Evolutionary conservation across 2,113 vertebrate species (phyloP), one percentile per base, ranked within the genome.

Genomic region (Rynchops niger): DNA sequence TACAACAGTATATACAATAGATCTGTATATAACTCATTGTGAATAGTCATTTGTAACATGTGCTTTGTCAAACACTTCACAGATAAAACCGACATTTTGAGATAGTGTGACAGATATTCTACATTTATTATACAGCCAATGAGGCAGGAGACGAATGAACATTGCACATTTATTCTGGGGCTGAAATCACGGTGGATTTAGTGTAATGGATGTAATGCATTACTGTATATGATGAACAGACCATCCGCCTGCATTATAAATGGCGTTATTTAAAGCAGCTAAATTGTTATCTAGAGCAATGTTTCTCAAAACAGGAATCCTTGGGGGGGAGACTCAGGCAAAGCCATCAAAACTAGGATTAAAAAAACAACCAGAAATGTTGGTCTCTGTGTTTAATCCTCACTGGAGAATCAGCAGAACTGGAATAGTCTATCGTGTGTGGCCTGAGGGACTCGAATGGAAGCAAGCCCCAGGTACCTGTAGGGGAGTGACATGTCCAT

Each of bases 51-150:
- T 95, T 86, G 49, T 81, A 95, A 65, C 30, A 22, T 72, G 42
- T 79, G 32, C 80, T 97, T 90, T 92, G 61, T 93, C 87, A 95
- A 95, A 70, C 27, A 29, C 49, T 82, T 82, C 59, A 18, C 66
- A 92, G 95, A 93, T 95, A 92, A 96, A 95, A 32, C 21, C 72
- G 95, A 55, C 61, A 21, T 95, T 96, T 56, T 77, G 66, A 90
- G 94, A 90, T 86, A 95, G 67, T 74, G 74, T 89, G 93, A 92
- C 67, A 93, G 42, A 92, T 86, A 86, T 15, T 82, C 36, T 77
- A 67, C 91, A 81, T 95, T 92, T 91, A 47, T 80, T 88, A 77
- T 32, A 23, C 11, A 55, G 21, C n/a, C 79, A 78, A 2, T 79
- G 66, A 93, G 61, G 58, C 5, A 82, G 65, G 65, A 92, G 70